Conservation (phyloP, 2,113 vertebrate species). For the Cebus imitator region DNA sequence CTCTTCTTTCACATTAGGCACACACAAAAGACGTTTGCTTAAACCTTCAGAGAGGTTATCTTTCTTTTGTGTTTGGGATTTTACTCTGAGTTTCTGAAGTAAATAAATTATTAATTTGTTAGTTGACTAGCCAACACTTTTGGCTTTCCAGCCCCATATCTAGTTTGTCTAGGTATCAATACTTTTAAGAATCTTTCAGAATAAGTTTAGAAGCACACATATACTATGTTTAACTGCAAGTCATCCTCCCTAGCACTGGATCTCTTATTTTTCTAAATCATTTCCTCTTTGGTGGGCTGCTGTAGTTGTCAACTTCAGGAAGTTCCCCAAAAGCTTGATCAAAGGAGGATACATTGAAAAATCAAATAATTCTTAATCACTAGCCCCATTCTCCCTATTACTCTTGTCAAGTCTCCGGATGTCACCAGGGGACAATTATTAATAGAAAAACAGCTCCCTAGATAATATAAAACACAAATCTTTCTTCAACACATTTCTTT, state of each 20-base stretch:
- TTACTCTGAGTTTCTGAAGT: neutral
- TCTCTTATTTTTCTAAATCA: slow-evolving; percentile 48
- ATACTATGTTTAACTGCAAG: slow-evolving; percentile 23
- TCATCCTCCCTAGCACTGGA: neutral
- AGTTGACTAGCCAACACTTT: neutral
- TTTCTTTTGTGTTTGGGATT: slow-evolving; percentile 13
- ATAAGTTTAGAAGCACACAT: neutral
- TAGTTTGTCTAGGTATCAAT: slow-evolving; percentile 29
- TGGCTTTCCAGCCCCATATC: too few species aligned
- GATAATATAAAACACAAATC: neutral
- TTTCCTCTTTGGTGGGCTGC: slow-evolving; percentile 1
- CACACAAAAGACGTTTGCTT: neutral
- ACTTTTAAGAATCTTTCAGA: slow-evolving; percentile 7
- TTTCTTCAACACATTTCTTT: slow-evolving; percentile 34
- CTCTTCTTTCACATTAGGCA: neutral
- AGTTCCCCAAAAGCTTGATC: neutral
- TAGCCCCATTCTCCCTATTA: neutral
- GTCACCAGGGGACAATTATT: neutral
- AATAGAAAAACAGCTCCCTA: slow-evolving; percentile 7
- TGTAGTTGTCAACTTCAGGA: slow-evolving; percentile 9
- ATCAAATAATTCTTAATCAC: neutral
- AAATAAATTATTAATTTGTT: slow-evolving; percentile 4
- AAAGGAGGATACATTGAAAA: slow-evolving; percentile 20
- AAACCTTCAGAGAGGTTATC: neutral
- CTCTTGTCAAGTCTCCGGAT: neutral